Evolutionary conservation across 2,113 vertebrate species (phyloP), one percentile per base, ranked within the genome.

Genomic region (Psilopsiagon aurifrons): DNA sequence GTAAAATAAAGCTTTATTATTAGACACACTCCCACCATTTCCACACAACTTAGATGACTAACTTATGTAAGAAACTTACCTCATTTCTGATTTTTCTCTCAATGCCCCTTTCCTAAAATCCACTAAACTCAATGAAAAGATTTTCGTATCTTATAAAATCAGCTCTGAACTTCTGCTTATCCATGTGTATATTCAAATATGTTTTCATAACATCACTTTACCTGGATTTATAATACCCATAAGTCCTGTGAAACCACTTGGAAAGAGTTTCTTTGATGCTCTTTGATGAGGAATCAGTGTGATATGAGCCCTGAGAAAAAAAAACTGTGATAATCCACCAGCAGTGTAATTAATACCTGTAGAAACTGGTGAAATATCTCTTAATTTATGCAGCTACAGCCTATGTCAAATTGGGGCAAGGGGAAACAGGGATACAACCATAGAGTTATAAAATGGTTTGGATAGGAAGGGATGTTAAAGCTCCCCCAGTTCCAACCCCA

Each of bases 1-100:
- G n/a, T 57, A 91, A 95, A 95, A 95, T 79, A 52, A 95, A 71
- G 64, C 33, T 71, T 82, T 18, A 79, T 92, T 94, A 92, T 94
- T 55, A 87, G 74, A 79, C 44, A 57, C 7, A 54, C 3, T 68
- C 14, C 14, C 68, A 88, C 44, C 31, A 24, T 83, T 81, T 59
- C n/a, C 44, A 87, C 43, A 68, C 64, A 89, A 68, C 16, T 33
- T 68, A 33, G 16, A 69, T 83, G 51, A 88, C 79, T 89, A 79
- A 75, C n/a, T 51, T 83, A 19, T n/a, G 11, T 33, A 92, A 71
- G 64, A n/a, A 84, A 51, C 20, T 86, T 64, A 62, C 1, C 8
- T 71, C 12, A 60, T 82, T 86, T 91, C 62, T 94, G 66, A n/a
- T 68, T 87, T 95, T 68, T 79, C 6, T 17, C 11, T 84, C 55